Evolutionary conservation across 2,888 invertebrate genomes (phyloP), one percentile per base, ranked within the genome.

Genomic region (Synergus umbraculus): DNA sequence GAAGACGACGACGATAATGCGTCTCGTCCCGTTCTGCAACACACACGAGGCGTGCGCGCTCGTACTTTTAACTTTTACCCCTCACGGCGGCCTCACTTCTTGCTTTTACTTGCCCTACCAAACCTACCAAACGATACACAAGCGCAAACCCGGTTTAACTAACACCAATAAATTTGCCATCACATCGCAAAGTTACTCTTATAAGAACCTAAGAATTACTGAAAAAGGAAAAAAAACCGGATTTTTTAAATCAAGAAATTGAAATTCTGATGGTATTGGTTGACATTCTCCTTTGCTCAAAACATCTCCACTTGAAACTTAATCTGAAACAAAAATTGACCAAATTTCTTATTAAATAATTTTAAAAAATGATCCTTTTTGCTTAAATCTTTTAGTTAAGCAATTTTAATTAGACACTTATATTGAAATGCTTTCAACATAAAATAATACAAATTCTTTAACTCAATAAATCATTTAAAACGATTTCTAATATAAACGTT

Each of bases 1-100:
- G 22, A 10, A 18, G 22, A 60, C 22, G 58, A 60, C 60, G 22
- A 60, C 60, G 60, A 37, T 37, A 37, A 37, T 46, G 46, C 46
- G 46, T 13, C 12, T 7, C 46, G 46, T 12, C 13, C 12, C 7
- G 12, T 13, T 12, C 46, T 12, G 9, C 46, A 12, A 13, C 46
- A 66, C 78, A 69, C 44, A 64, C 63, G 64, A 67, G 54, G 44
- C 79, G 78, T 80, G 76, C 79, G 77, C 69, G 60, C 46, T 46
- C 46, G 7, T 7, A 46, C 46, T 46, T 46, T 37, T 37, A 37
- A 5, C 37, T 49, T 5, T 5, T 49, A 13, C 3, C 15, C n/a
- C 58, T 8, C 15, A 41, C 65, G 64, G 4, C 65, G 64, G 4
- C 37, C 37, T 64, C 41, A 37, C 37, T 2, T 37, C 37, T 37